Evolutionary conservation across 2,888 invertebrate species (phyloP).

Genomic region (Cheilosia urbana): DNA sequence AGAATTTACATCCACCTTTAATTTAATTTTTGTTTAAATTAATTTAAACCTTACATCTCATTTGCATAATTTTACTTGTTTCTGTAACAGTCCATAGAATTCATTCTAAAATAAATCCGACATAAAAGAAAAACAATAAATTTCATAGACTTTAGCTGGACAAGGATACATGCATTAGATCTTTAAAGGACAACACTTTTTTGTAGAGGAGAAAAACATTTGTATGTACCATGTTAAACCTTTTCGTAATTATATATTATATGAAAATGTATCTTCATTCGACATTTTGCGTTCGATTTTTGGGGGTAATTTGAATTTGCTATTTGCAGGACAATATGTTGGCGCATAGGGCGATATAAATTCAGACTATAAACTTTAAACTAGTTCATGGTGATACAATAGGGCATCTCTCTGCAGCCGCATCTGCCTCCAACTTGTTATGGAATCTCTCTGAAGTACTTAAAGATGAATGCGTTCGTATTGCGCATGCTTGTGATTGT

Average conservation of each 20-base stretch:
- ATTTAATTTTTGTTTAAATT: slow-evolving; percentile 29
- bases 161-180: neutral
- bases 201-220: slow-evolving; percentile 6
- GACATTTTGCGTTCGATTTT: neutral
- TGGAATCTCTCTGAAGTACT: no score
- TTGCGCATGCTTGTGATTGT: no score
- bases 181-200: slow-evolving; percentile 3
- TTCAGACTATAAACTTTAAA: no score
- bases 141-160: slow-evolving; percentile 16
- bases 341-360: no score
- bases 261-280: slow-evolving; percentile 17
- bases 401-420: no score
- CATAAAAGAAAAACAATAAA: neutral
- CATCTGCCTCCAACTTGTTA: no score
- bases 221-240: slow-evolving; percentile 34
- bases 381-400: no score
- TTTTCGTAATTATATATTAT: slow-evolving; percentile 49
- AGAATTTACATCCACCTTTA: slow-evolving; percentile 35
- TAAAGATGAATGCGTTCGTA: no score
- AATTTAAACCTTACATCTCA: slow-evolving; percentile 13
- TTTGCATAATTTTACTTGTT: slow-evolving; percentile 21
- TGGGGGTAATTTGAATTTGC: neutral
- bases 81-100: slow-evolving; percentile 3
- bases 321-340: neutral
- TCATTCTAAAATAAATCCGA: slow-evolving; percentile 8